Evolutionary conservation across 2,888 invertebrate genomes (phyloP), one percentile per base, ranked within the genome.

Genomic region (Bhutanitis thaidina): DNA sequence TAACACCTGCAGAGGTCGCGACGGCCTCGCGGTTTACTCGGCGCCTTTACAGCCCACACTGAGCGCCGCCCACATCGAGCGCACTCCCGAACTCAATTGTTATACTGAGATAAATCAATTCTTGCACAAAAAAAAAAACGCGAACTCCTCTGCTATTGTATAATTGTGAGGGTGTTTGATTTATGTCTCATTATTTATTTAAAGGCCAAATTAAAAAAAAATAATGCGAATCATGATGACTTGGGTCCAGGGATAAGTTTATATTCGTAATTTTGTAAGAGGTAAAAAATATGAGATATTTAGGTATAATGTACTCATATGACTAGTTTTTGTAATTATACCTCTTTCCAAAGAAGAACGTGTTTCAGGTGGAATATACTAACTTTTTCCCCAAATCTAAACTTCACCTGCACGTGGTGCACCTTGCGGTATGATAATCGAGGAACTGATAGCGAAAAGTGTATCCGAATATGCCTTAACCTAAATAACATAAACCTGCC

Each of bases 121-220:
- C 58, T 45, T 51, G 58, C 59, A 60, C 58, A 66, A 69, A 68
- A 61, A 64, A n/a, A n/a, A 67, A 62, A 64, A 62, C 56, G 55
- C 57, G 60, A 54, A 54, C 55, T 58, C 55, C 57, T 55, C 51
- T 25, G 49, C 52, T 53, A 61, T 58, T 67, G 65, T 70, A 61
- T 76, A 75, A 80, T 80, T 76, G 77, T 65, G 67, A 71, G 64
- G 67, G 70, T 70, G 69, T 71, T 69, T 79, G 80, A 82, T 80
- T 78, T 77, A 79, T 75, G 57, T 54, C 54, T 53, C 56, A 57
- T 57, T 64, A 69, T 74, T 70, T 71, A 69, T 71, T 68, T 67
- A 68, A 61, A 4, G 16, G n/a, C 13, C 15, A 14, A 35, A 14
- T 32, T 27, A 7, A 39, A 40, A 7, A 39, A 40, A 51, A 36